Conservation (phyloP, 1,140 invertebrate genomes). For the Lutraria rhynchaena region DNA sequence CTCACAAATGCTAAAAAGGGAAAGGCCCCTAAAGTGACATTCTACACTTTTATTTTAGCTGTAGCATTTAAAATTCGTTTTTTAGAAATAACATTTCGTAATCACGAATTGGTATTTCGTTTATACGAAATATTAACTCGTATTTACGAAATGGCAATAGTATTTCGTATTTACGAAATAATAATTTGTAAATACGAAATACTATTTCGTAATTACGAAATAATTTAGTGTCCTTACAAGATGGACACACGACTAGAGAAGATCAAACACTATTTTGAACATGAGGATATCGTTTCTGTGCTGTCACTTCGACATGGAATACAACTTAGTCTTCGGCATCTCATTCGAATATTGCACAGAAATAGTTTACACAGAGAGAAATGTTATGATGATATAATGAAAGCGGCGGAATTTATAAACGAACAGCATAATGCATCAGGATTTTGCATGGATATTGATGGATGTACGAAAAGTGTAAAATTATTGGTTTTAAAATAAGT, state of each 20-base stretch:
- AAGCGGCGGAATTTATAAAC: neutral
- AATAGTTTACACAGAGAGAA: constrained; percentile 2
- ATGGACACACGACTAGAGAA: too few species aligned
- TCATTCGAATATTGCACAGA: constrained; percentile 3
- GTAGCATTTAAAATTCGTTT: neutral
- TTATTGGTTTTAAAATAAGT: neutral
- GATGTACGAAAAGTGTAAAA: constrained; percentile 18
- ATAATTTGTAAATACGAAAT: too few species aligned
- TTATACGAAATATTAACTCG: too few species aligned
- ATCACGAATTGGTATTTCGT: too few species aligned
- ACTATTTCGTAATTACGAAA: too few species aligned
- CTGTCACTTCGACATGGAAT: constrained; percentile 3
- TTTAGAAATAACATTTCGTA: too few species aligned
- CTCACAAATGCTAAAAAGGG: neutral
- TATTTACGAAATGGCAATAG: too few species aligned
- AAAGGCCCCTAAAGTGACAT: too few species aligned
- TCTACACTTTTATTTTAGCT: too few species aligned
- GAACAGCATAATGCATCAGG: constrained; percentile 7
- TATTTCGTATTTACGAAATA: too few species aligned
- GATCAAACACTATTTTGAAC: too few species aligned
- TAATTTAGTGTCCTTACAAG: too few species aligned
- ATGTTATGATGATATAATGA: neutral
- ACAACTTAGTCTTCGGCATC: neutral
- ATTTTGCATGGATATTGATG: constrained; percentile 18
- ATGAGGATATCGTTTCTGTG: constrained; percentile 24